Evolutionary conservation across 2,113 vertebrate genomes (phyloP).

Genomic region (Leptodactylus fuscus): DNA sequence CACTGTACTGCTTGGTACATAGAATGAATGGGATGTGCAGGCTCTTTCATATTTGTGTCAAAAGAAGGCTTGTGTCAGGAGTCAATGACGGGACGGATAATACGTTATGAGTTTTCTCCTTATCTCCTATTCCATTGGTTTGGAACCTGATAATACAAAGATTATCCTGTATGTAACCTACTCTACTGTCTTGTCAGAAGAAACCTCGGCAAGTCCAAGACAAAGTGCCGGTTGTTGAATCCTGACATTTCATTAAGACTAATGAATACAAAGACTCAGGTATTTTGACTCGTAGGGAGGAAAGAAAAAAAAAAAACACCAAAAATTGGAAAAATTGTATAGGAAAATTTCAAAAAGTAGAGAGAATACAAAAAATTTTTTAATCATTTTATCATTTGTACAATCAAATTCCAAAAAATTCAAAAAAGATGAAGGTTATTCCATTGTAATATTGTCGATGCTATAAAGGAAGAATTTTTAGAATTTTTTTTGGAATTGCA

Average conservation of each 20-base stretch:
- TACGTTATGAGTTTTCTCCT: conserved; percentile 38
- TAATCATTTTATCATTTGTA: no score
- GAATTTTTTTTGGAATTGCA: no score
- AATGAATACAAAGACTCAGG: conserved; percentile 40
- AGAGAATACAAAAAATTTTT: no score
- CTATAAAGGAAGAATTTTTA: no score
- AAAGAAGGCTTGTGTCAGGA: conserved; percentile 29
- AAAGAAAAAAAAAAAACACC: not conserved
- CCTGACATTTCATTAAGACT: conserved; percentile 41
- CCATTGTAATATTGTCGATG: no score
- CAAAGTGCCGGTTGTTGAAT: conserved; percentile 37
- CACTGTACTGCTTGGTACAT: conserved; percentile 24
- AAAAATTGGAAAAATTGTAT: no score
- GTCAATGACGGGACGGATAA: conserved; percentile 24
- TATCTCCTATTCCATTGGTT: conserved; percentile 35
- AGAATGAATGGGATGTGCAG: conserved; percentile 40
- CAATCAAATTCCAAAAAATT: no score
- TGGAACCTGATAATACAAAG: conserved; percentile 44
- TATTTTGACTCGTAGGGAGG: not conserved
- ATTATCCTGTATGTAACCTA: conserved; percentile 14
- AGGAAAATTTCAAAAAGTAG: not conserved
- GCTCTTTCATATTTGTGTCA: conserved; percentile 37
- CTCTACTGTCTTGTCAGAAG: conserved; percentile 22
- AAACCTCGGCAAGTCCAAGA: conserved; percentile 20
- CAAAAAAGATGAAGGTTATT: no score